Percentiles rank a stretch among this genome's conserved stretches.
Conservation (phyloP, 2,797 vertebrate genomes). For the Limosa lapponica region DNA sequence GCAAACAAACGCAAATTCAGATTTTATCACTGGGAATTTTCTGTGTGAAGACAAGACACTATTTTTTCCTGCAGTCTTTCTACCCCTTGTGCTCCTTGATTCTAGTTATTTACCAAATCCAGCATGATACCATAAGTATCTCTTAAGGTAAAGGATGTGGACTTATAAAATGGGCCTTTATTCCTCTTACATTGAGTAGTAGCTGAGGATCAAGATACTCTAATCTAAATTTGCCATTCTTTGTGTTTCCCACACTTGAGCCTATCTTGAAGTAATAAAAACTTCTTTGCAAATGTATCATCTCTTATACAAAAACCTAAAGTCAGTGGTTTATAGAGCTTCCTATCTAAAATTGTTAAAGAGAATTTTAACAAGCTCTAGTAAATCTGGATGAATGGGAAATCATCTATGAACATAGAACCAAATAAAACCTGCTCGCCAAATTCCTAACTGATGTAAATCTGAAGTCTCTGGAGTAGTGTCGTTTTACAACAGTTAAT, state of each 20-base stretch:
- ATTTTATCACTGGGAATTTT: background rate
- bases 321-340: background rate
- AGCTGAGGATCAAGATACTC: background rate
- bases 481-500: conserved; percentile 51
- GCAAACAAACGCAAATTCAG: background rate
- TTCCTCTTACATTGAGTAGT: background rate
- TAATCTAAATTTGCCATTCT: background rate
- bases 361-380: conserved; percentile 36
- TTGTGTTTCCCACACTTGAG: background rate
- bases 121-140: background rate
- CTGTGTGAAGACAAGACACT: background rate
- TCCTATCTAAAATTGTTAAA: conserved; percentile 30
- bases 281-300: background rate
- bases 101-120: background rate
- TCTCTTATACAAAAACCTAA: background rate
- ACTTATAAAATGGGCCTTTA: background rate
- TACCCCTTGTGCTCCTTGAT: background rate
- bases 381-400: conserved; percentile 58
- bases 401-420: conserved; percentile 46
- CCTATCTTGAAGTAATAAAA: background rate
- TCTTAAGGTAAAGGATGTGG: background rate
- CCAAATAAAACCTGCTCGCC: conserved; percentile 50
- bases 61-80: background rate
- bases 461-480: conserved; percentile 57
- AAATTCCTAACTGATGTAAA: conserved; percentile 63